Base-by-base conservation (phyloP, 2,888 invertebrate species). In the Cephus rjabovi region DNA sequence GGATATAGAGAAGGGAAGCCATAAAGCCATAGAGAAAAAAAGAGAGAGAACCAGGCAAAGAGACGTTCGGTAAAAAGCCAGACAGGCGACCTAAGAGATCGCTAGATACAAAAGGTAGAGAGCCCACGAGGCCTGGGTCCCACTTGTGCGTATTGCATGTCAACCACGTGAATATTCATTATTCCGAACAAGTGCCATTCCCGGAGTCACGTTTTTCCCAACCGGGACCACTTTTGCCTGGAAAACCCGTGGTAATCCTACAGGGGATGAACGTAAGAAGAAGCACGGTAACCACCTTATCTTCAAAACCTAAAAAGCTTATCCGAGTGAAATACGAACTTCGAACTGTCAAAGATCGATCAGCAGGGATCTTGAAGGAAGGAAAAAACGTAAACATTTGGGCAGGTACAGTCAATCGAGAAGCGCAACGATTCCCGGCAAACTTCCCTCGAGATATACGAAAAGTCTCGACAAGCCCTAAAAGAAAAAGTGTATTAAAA, bases 1-100 rank as follows among this genome's bases (percentile, higher is more conserved):
- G 56, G 56, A 23, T 56, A 56, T 2, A 56, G 77, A 76, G 80
- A 79, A 80, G 79, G 75, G 76, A 77, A 75, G 74, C 76, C 77
- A 6, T 34, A 75, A 75, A 76, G 75, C 37, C 34, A 56, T 70
- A 40, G 9, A n/a, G 15, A 69, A 31, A 4, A 69, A 40, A 30
- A 40, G 56, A 23, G 31, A 30, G 34, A 56, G 15, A 12, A n/a
- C 33, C 68, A 40, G 68, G 71, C 34, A 34, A 70, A 30, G 70
- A 69, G 76, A 73, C 76, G 15, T 23, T 34, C 37, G 34, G 56
- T 68, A 37, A 31, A 31, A 73, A 68, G 73, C 12, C 69, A 75
- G 73, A 76, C 73, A 73, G 74, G n/a, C 37, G 23, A 56, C 56
- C 23, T 56, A 9, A 23, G 56, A 56, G 56, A 56, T 56, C 56